A percentile compares a stretch with the other conserved stretches of the same genome.
Evolutionary conservation across 2,113 vertebrate genomes (phyloP).

Genomic region (Oncorhynchus kisutch): DNA sequence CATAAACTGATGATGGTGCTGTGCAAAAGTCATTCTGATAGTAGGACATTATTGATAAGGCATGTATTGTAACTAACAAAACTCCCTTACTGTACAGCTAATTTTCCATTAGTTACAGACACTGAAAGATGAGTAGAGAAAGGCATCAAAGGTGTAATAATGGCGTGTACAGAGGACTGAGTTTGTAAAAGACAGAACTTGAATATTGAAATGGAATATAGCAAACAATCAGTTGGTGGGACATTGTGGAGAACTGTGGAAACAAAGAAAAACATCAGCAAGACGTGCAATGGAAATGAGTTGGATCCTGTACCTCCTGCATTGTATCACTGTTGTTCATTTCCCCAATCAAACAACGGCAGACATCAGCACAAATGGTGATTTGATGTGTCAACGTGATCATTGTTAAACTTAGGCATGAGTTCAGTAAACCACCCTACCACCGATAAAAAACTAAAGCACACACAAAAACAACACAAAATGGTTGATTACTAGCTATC

Average conservation of each 20-base stretch:
- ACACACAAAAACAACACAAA: background rate
- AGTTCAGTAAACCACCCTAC: background rate
- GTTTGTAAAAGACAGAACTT: background rate
- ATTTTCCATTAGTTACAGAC: background rate
- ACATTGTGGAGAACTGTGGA: background rate
- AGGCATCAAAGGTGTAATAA: background rate
- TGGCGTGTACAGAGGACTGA: background rate
- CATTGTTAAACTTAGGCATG: background rate
- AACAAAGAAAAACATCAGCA: no score
- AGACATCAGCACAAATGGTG: background rate
- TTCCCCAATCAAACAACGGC: background rate
- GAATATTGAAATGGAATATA: background rate
- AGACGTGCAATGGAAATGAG: no score
- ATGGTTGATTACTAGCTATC: background rate
- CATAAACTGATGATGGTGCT: slow-evolving; percentile 18
- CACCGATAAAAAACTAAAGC: background rate
- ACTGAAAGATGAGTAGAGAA: background rate
- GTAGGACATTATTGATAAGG: background rate
- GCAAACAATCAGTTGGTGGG: background rate
- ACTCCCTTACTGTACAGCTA: background rate
- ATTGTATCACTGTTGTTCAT: background rate
- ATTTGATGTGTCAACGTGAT: background rate
- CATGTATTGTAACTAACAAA: background rate
- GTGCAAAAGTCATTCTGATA: slow-evolving; percentile 4
- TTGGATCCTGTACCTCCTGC: background rate